Evolutionary conservation across 2,888 invertebrate genomes (phyloP), one percentile per base, ranked within the genome.

Genomic region (Aporophyla lueneburgensis): DNA sequence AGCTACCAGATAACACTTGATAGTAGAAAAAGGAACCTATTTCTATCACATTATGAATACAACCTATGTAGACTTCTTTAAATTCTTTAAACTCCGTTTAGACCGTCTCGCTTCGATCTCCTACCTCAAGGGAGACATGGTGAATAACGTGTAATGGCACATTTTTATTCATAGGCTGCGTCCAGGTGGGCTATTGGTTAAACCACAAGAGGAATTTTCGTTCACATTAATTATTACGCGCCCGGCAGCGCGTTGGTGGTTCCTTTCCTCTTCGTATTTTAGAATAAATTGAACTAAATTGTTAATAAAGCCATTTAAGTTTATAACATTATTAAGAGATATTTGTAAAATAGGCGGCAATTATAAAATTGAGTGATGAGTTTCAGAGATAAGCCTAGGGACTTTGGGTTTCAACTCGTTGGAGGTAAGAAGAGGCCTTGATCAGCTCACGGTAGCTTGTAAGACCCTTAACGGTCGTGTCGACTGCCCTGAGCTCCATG

Each of bases 141-240:
- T 77, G 46, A 82, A 63, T 63, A 43, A 71, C n/a, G 43, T 33
- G 40, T 67, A 24, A 56, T 71, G 43, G 59, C 33, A 43, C 58
- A 69, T 67, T 79, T 81, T 79, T 84, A 81, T 79, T 84, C 70
- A 79, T 79, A 69, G 66, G 51, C 27, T 72, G 56, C 51, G 69
- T 58, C 56, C 61, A 43, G 16, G 7, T 14, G n/a, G 65, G 40
- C 46, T 83, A 69, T 54, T 67, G 61, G 66, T 54, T 51, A 46
- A 78, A 68, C 80, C 80, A 51, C 83, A n/a, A 5, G 54, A 68
- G 69, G 62, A 74, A 81, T 74, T 83, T 81, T 70, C 53, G 49
- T 71, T 40, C 19, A 10, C 78, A 83, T 77, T 78, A 71, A 78
- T 68, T 80, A 78, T 78, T 80, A 59, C 49, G 14, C n/a, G 10